Evolutionary conservation across 2,113 vertebrate species (phyloP).

Genomic region (Galemys pyrenaicus): DNA sequence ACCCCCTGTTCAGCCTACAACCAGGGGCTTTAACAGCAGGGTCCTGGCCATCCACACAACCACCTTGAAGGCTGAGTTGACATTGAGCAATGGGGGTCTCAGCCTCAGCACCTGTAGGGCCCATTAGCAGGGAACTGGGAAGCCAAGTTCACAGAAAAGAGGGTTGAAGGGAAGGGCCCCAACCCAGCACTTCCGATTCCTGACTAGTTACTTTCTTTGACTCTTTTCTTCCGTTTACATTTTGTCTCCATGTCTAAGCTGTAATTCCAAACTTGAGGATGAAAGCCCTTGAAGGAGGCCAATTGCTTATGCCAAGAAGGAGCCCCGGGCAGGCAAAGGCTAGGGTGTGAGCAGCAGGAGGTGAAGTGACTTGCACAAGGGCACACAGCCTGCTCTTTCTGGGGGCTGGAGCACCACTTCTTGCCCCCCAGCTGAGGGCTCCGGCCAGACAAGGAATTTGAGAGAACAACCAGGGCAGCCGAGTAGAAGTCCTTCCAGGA

Average conservation of each 20-base stretch:
- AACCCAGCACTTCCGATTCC: neutral
- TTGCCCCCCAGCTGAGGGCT: neutral
- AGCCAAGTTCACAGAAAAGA: neutral
- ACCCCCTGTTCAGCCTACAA: neutral
- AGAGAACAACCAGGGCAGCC: neutral
- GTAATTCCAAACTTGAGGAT: neutral
- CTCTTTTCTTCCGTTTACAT: neutral
- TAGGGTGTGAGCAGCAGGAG: neutral
- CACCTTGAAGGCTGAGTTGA: neutral
- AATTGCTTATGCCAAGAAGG: neutral
- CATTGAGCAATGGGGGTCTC: neutral
- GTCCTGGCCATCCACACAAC: too few relatives aligned
- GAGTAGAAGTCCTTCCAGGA: neutral
- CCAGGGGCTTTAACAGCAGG: neutral
- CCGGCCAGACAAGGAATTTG: neutral
- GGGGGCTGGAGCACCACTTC: neutral
- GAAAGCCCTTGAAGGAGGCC: neutral
- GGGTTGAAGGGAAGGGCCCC: neutral
- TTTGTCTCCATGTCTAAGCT: too few relatives aligned
- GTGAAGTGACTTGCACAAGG: too few relatives aligned
- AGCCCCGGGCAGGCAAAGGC: neutral
- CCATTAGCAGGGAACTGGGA: neutral
- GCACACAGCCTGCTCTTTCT: neutral
- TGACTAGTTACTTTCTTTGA: neutral
- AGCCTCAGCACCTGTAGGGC: neutral